Evolutionary conservation across 2,797 vertebrate genomes (phyloP), one percentile per base, ranked within the genome.

Genomic region (Sternotherus odoratus): DNA sequence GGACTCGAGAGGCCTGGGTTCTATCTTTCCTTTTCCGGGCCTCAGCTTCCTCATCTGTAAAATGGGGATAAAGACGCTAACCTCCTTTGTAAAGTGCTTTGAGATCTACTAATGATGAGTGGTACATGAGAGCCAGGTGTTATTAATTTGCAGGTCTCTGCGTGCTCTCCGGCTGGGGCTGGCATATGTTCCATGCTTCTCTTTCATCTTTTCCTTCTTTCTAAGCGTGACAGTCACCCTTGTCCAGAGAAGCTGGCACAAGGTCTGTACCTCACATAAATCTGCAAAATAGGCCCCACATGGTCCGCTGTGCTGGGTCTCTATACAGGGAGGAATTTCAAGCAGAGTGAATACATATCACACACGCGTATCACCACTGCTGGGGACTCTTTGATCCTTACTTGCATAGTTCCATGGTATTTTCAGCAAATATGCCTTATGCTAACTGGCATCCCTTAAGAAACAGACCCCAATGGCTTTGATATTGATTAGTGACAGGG

Each of bases 161-260:
- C 96, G 96, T 86, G 96, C 82, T 50, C 87, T 21, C 83, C 2
- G 7, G 17, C 23, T 4, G 92, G 92, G 79, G 88, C 87, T 75
- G 9, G 91, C 93, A 91, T 95, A 95, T 88, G 39, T 93, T 95
- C 69, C 79, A 8, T 1, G 87, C 60, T 3, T 82, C 90, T 90
- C 95, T 97, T 97, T 96, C 92, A 96, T 96, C 94, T 77, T 91
- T 30, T 15, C 90, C 88, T 51, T 89, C 54, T 88, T 89, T 63
- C 46, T 66, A 26, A 50, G 57, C 54, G 54, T 50, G 46, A n/a
- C 77, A 75, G 56, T 89, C 93, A 83, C 43, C 90, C 77, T 28
- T 1, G 83, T 24, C 82, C 84, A 1, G 16, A 1, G 0, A 2
- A 39, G 53, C 88, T 0, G 11, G 90, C 79, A 48, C 36, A 85